These are phyloP conservation scores for Agrypnus murinus DNA, from an alignment of 2,888 invertebrate genomes.

Conservation along the genomic window DNA sequence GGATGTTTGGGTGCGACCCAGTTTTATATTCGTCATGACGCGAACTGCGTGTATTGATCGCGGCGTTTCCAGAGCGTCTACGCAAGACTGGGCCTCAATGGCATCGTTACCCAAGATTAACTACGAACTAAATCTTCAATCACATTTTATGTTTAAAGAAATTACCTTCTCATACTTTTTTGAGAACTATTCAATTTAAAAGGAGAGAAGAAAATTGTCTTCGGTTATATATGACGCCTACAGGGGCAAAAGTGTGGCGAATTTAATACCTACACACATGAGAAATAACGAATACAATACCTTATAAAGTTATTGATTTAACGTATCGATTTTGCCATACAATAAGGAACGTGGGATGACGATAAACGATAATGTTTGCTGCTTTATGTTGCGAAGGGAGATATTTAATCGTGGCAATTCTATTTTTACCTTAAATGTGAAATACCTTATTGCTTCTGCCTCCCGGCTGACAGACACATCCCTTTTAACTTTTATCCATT, in stretches of 20 bases:
- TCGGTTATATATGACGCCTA: neutral
- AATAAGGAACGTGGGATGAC: conserved; percentile 34
- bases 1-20: conserved; percentile 64
- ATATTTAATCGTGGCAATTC: conserved; percentile 16
- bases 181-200: neutral
- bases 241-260: conserved; percentile 1
- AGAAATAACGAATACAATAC: conserved; percentile 13
- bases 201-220: neutral
- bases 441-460: too few species aligned
- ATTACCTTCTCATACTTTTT: neutral
- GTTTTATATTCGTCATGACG: conserved; percentile 63
- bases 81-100: conserved; percentile 61
- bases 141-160: conserved; percentile 23
- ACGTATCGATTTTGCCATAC: conserved; percentile 35
- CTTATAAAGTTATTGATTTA: conserved; percentile 32
- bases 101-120: conserved; percentile 50
- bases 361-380: conserved; percentile 34
- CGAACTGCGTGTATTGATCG: conserved; percentile 66
- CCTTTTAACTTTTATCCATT: too few species aligned
- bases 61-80: conserved; percentile 59
- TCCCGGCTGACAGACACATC: too few species aligned
- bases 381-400: conserved; percentile 27
- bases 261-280: conserved; percentile 15
- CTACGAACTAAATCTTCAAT: conserved; percentile 41
- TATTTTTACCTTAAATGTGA: conserved; percentile 14